Evolutionary conservation across 2,113 vertebrate species (phyloP).

Genomic region (human (Homo sapiens)): DNA sequence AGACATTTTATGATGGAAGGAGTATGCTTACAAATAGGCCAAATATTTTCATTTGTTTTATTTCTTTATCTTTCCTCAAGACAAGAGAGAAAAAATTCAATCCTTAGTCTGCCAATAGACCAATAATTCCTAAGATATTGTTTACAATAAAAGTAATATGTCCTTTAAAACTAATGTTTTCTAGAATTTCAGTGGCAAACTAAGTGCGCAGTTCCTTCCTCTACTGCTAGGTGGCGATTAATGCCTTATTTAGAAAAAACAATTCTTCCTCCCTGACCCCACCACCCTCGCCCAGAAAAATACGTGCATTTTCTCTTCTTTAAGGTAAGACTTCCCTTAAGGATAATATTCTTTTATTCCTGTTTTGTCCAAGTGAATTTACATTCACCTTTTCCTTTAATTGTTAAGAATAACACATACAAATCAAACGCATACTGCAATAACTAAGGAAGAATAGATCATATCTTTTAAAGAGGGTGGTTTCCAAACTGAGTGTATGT

Average conservation of each 20-base stretch:
- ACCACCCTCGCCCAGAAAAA: slow-evolving; percentile 15
- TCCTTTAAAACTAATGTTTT: slow-evolving; percentile 24
- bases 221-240: slow-evolving; percentile 71
- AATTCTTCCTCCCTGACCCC: background rate
- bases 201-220: slow-evolving; percentile 48
- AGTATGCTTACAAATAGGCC: slow-evolving; percentile 13
- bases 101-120: background rate
- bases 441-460: slow-evolving; percentile 51
- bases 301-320: slow-evolving; percentile 63
- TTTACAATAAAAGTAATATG: slow-evolving; percentile 10
- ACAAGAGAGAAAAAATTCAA: slow-evolving; percentile 3
- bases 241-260: slow-evolving; percentile 19
- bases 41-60: background rate
- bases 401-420: slow-evolving; percentile 73
- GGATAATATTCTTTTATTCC: slow-evolving; percentile 58
- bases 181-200: background rate
- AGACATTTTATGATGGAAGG: slow-evolving; percentile 7
- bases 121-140: slow-evolving; percentile 18
- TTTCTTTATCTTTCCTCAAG: slow-evolving; percentile 9
- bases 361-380: slow-evolving; percentile 69
- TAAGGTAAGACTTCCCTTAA: slow-evolving; percentile 64
- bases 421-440: slow-evolving; percentile 48
- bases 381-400: slow-evolving; percentile 72
- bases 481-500: slow-evolving; percentile 65
- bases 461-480: slow-evolving; percentile 46